Evolutionary conservation across 2,113 vertebrate species (phyloP).

Genomic region (Anolis carolinensis): DNA sequence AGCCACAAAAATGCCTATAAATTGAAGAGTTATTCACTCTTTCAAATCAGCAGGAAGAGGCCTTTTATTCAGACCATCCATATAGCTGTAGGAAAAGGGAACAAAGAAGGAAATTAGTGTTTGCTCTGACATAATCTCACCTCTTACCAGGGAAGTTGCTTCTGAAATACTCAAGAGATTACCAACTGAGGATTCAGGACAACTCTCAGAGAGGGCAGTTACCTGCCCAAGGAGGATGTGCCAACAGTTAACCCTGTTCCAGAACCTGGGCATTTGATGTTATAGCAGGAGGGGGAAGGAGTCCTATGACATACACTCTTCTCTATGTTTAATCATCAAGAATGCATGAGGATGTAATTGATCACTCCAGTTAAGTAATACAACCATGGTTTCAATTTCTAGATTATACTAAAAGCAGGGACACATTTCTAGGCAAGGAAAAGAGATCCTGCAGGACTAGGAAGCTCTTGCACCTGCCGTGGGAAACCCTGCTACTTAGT

Average conservation of each 20-base stretch:
- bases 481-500: not conserved
- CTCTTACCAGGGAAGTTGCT: slow-evolving; percentile 38
- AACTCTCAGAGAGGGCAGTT: slow-evolving; percentile 12
- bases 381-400: not conserved
- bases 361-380: not conserved
- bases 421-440: not conserved
- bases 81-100: not conserved
- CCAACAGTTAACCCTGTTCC: slow-evolving; percentile 36
- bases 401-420: not conserved
- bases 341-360: no score
- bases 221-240: slow-evolving; percentile 53
- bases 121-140: slow-evolving; percentile 45
- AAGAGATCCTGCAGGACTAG: not conserved
- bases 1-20: slow-evolving; percentile 18
- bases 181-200: slow-evolving; percentile 58
- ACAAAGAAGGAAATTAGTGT: slow-evolving; percentile 21
- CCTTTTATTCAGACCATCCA: slow-evolving; percentile 24
- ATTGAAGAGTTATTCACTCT: not conserved
- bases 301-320: not conserved
- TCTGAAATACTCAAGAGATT: not conserved
- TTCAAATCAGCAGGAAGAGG: slow-evolving; percentile 16
- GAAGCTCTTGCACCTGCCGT: not conserved
- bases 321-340: not conserved
- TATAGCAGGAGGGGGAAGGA: no score
- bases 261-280: not conserved